Conservation (phyloP, 2,113 vertebrate genomes). For the Panthera leo region DNA sequence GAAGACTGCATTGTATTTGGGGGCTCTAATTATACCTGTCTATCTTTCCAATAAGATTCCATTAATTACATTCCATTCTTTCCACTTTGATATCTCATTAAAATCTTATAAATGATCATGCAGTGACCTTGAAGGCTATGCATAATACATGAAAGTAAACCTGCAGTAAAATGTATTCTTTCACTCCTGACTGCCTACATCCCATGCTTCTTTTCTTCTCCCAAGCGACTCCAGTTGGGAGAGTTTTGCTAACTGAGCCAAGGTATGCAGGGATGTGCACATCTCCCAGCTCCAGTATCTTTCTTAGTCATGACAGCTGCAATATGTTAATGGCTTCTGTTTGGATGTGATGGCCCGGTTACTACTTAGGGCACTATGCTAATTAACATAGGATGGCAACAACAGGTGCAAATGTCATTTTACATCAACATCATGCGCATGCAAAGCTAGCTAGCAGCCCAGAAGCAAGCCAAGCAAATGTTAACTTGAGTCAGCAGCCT, state of each 20-base stretch:
- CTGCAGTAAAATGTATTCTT: conserved; percentile 92
- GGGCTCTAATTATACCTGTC: conserved; percentile 81
- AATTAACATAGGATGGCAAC: conserved; percentile 90
- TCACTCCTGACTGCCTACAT: conserved; percentile 90
- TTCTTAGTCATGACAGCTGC: conserved; percentile 89
- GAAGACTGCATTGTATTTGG: conserved; percentile 73
- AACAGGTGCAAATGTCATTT: conserved; percentile 91
- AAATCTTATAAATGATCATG: conserved; percentile 93
- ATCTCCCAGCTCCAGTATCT: conserved; percentile 85
- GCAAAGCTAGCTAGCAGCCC: conserved; percentile 84
- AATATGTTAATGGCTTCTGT: conserved; percentile 91
- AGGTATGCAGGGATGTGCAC: conserved; percentile 85
- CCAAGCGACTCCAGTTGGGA: conserved; percentile 87
- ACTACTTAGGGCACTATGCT: conserved; percentile 89
- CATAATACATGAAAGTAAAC: conserved; percentile 93
- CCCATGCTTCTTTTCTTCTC: conserved; percentile 85
- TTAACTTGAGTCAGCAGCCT: conserved; percentile 87
- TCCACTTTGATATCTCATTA: conserved; percentile 92
- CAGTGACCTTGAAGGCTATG: conserved; percentile 91
- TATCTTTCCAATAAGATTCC: conserved; percentile 84
- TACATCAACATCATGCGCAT: conserved; percentile 83
- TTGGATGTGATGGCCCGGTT: conserved; percentile 86
- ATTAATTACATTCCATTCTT: conserved; percentile 90
- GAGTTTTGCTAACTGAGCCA: conserved; percentile 84
- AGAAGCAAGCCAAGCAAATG: conserved; percentile 85